phyloP scores from a whole-genome alignment of 2,113 vertebrate genomes.

The Plecotus auritus region DNA sequence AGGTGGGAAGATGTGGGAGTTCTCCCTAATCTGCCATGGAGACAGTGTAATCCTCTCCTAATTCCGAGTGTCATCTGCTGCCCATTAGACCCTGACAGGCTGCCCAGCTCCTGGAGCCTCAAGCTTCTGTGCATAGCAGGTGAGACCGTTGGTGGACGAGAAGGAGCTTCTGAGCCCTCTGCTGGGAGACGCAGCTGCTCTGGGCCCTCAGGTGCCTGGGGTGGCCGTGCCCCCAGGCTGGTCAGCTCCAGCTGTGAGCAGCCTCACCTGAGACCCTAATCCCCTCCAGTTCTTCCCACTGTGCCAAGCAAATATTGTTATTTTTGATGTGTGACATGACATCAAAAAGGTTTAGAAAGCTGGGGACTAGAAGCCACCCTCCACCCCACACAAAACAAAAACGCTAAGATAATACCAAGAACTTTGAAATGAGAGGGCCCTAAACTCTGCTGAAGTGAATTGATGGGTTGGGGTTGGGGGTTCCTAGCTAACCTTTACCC shows the following conservation, averaged over 20 bases:
- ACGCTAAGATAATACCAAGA: neutral
- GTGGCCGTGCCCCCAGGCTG: neutral
- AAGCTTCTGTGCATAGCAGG: neutral
- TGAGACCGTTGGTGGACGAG: neutral
- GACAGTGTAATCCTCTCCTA: neutral
- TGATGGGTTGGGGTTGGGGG: neutral
- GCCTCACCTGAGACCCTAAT: neutral
- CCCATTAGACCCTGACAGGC: neutral
- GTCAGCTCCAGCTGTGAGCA: neutral
- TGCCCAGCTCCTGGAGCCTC: neutral
- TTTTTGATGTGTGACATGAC: neutral
- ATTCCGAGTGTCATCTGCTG: slow-evolving; percentile 10
- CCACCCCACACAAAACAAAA: neutral
- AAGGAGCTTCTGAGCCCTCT: neutral
- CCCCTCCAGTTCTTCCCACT: neutral
- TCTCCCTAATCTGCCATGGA: neutral
- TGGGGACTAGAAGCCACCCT: neutral
- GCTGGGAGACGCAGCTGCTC: neutral
- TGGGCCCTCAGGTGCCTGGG: neutral
- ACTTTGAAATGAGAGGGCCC: neutral
- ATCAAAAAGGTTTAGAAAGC: neutral
- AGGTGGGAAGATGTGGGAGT: neutral
- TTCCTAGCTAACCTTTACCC: neutral
- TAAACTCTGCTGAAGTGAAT: neutral
- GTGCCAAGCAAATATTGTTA: neutral